Conservation (phyloP, 2,113 vertebrate species). For the Colinus virginianus region DNA sequence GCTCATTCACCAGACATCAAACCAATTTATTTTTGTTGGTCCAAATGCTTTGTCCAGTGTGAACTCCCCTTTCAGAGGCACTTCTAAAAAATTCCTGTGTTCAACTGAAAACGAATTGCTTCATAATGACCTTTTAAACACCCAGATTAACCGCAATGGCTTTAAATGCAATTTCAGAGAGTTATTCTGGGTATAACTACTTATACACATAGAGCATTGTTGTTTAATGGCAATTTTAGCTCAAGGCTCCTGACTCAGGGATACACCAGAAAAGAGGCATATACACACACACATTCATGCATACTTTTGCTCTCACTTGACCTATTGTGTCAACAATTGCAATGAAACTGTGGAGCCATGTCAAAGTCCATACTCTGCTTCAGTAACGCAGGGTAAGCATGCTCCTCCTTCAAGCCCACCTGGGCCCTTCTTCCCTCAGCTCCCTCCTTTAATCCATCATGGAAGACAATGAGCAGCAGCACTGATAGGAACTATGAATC, state of each 20-base stretch:
- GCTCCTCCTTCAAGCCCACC: too few species aligned
- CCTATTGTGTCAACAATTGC: background rate
- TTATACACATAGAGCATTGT: background rate
- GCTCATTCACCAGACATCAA: background rate
- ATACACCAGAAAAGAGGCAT: background rate
- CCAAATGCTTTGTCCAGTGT: background rate
- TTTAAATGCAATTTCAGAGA: conserved; percentile 40
- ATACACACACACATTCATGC: background rate
- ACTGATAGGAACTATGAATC: too few species aligned
- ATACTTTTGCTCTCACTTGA: background rate
- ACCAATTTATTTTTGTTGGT: background rate
- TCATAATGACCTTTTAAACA: conserved; percentile 13
- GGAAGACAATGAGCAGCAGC: too few species aligned
- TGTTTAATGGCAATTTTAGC: background rate
- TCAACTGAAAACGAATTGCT: conserved; percentile 12
- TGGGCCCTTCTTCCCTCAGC: too few species aligned
- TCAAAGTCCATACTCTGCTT: background rate
- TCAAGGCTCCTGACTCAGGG: background rate
- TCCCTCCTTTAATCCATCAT: too few species aligned
- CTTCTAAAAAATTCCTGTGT: background rate
- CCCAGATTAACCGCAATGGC: conserved; percentile 21
- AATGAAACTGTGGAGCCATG: background rate
- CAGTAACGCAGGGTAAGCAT: background rate
- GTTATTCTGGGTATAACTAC: background rate
- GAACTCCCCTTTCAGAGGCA: background rate